Base-by-base conservation (phyloP, 2,797 vertebrate genomes). In the Furcifer pardalis region DNA sequence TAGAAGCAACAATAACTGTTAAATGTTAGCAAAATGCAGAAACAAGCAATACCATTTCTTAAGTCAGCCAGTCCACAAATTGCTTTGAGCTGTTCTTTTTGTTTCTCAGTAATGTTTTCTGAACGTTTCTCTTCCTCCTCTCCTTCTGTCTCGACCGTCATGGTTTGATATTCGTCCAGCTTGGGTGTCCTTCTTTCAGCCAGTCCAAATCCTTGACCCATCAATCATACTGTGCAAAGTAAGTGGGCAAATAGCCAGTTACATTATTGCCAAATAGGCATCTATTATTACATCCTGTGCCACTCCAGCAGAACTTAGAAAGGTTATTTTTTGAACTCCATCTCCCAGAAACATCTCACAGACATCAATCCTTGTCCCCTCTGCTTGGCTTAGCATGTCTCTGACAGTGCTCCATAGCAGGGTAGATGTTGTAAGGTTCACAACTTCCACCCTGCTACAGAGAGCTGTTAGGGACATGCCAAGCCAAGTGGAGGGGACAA, bases 51-150 rank as follows among this genome's bases (percentile, higher is more conserved):
- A 94, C 94, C 88, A 37, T 94, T 94, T 87, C 90, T 94, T 83
- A 91, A 86, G 73, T 94, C 94, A 79, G 94, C 92, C 73, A 89
- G 49, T 40, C 92, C 92, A 27, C 86, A 88, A 59, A 94, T 75
- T 42, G 79, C n/a, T 6, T 5, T 5, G 21, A 90, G 7, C 81
- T 19, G 85, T 69, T 5, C 13, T 6, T 30, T 83, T 73, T 52
- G 35, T 7, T 21, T 68, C 62, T 91, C 87, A 0, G 0, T 1
- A 0, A 3, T 7, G 75, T 89, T 77, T 42, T 77, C 72, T 68
- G 65, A 5, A 27, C 9, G 2, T n/a, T 73, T 30, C 77, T 66
- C 59, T 19, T 68, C 23, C 35, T 5, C 25, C 35, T 32, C 5
- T 19, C 49, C 75, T 9, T 83, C 2, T 44, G 30, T 23, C 78